Evolutionary conservation across 2,113 vertebrate genomes (phyloP).

Genomic region (Chascanopsetta lugubris): DNA sequence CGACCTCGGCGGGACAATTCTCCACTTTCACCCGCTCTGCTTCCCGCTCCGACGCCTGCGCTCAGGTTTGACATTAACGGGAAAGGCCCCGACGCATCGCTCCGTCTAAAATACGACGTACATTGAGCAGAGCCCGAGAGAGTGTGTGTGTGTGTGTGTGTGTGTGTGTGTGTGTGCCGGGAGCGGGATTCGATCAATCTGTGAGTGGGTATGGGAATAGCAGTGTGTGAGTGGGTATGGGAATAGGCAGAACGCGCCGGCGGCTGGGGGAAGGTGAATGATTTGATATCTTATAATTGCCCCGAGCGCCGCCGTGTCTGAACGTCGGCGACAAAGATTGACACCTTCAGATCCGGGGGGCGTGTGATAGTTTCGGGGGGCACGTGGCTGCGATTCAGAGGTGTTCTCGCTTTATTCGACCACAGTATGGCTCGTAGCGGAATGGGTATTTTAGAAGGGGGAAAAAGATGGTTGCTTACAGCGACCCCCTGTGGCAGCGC

Average conservation of each 20-base stretch:
- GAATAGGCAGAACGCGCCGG: constrained; percentile 30
- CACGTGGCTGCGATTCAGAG: no score
- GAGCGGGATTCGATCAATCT: constrained; percentile 51
- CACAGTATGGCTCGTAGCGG: no score
- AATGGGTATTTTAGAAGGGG: no score
- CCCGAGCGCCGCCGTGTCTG: no score
- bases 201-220: constrained; percentile 23
- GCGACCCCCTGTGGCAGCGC: no score
- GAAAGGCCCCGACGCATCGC: background rate
- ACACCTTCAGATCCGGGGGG: no score
- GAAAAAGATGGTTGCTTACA: no score
- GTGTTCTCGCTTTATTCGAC: no score
- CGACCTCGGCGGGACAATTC: background rate
- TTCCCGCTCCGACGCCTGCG: constrained; percentile 8
- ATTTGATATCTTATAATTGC: constrained; percentile 23
- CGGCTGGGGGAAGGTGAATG: constrained; percentile 24
- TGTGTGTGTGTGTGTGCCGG: constrained; percentile 24
- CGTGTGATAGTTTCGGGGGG: no score
- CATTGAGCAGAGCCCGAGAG: constrained; percentile 18
- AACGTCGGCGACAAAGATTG: constrained; percentile 18
- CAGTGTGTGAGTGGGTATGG: no score
- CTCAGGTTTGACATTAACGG: background rate
- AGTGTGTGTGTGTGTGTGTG: no score
- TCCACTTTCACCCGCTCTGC: background rate
- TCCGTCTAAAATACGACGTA: constrained; percentile 7